phyloP scores from a whole-genome alignment of 2,113 vertebrate genomes.

The Nothobranchius furzeri region DNA sequence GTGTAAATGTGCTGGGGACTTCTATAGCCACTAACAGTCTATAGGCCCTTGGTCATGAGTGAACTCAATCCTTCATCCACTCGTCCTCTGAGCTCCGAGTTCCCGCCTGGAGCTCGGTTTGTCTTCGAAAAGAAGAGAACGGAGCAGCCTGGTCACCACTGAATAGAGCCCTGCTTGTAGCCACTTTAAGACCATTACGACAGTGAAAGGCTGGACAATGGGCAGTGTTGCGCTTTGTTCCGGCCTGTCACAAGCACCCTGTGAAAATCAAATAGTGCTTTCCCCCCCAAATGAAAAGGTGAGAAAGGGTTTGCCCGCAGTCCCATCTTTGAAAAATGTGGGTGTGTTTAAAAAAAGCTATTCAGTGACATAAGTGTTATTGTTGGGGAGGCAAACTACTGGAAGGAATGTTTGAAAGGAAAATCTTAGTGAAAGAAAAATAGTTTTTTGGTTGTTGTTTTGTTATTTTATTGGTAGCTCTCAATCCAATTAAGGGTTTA shows the following conservation, averaged over 20 bases:
- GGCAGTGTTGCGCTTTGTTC: slow-evolving; percentile 82
- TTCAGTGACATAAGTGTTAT: slow-evolving; percentile 68
- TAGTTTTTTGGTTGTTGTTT: slow-evolving; percentile 75
- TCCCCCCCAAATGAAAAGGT: slow-evolving; percentile 51
- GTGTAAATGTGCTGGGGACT: slow-evolving; percentile 50
- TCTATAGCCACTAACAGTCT: slow-evolving; percentile 63
- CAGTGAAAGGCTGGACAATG: slow-evolving; percentile 83
- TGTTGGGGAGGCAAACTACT: slow-evolving; percentile 70
- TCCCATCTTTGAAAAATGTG: slow-evolving; percentile 78
- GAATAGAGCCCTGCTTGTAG: slow-evolving; percentile 86
- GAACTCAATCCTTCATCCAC: slow-evolving; percentile 23
- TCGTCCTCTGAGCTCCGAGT: slow-evolving; percentile 78
- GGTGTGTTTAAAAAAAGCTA: slow-evolving; percentile 66
- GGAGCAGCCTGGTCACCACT: slow-evolving; percentile 79
- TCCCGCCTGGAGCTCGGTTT: slow-evolving; percentile 81
- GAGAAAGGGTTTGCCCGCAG: slow-evolving; percentile 80
- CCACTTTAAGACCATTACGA: slow-evolving; percentile 90
- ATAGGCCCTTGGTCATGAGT: slow-evolving; percentile 46
- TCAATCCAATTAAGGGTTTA: slow-evolving; percentile 96
- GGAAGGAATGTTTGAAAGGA: slow-evolving; percentile 65
- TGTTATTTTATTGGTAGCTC: slow-evolving; percentile 74
- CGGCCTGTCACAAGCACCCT: slow-evolving; percentile 84
- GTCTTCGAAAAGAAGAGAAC: slow-evolving; percentile 80
- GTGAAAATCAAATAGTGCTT: slow-evolving; percentile 87
- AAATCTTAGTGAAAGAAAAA: slow-evolving; percentile 83